Percentiles rank a stretch among this genome's conserved stretches.
Conservation (phyloP, 1,140 invertebrate genomes). For the Littorina saxatilis region DNA sequence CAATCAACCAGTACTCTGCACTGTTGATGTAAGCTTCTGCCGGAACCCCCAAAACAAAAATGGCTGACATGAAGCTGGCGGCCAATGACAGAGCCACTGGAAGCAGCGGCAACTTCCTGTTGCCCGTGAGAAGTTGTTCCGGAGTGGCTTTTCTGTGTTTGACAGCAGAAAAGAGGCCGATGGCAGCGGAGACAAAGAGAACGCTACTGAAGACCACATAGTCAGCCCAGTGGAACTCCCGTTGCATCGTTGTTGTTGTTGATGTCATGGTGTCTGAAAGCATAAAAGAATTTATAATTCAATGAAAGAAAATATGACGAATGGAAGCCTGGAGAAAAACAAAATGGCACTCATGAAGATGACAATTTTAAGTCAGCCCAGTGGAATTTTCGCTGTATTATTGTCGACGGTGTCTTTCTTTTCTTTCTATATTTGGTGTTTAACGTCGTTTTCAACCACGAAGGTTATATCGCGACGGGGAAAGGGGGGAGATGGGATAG, state of each 20-base stretch:
- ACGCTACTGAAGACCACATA: slow-evolving; percentile 71
- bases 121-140: slow-evolving; percentile 84
- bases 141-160: slow-evolving; percentile 81
- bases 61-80: slow-evolving; percentile 89
- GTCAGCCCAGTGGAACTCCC: slow-evolving; percentile 66
- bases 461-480: too few relatives aligned
- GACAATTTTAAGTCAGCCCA: too few relatives aligned
- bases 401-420: too few relatives aligned
- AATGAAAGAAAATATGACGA: too few relatives aligned
- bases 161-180: slow-evolving; percentile 64
- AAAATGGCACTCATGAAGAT: too few relatives aligned
- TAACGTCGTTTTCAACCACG: too few relatives aligned
- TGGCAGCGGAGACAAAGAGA: slow-evolving; percentile 66
- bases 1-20: slow-evolving; percentile 64
- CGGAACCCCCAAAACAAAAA: slow-evolving; percentile 90
- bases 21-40: slow-evolving; percentile 85
- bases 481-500: too few relatives aligned
- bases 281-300: too few relatives aligned
- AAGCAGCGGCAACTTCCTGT: slow-evolving; percentile 81
- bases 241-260: background rate
- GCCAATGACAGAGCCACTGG: slow-evolving; percentile 69
- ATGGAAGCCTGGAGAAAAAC: too few relatives aligned
- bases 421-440: too few relatives aligned
- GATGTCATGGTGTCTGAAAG: background rate
- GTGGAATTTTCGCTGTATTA: too few relatives aligned